Percentiles rank a stretch among this genome's conserved stretches.
These are phyloP conservation scores for Archegozetes longisetosus DNA, from an alignment of 1,140 invertebrate species.

Conservation along the genomic window DNA sequence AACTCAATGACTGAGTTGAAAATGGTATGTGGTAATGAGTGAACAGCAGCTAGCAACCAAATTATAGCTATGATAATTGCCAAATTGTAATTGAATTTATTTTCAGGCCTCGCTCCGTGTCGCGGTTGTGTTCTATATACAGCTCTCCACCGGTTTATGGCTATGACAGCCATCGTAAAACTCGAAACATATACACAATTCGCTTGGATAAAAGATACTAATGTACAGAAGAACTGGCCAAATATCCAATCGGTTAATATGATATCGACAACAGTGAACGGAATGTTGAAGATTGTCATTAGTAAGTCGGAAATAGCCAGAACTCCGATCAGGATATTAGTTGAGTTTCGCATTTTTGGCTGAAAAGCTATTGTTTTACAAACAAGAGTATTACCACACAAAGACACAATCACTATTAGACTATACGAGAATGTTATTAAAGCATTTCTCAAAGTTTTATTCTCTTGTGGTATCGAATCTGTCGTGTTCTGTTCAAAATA, in stretches of 20 bases:
- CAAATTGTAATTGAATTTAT: not conserved
- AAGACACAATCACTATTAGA: conserved; percentile 8
- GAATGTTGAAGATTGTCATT: conserved; percentile 69
- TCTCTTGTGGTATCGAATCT: no score
- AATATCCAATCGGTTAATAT: conserved; percentile 32
- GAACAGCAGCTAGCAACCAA: conserved; percentile 32
- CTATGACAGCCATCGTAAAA: conserved; percentile 37
- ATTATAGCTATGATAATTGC: conserved; percentile 29
- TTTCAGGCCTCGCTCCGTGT: conserved; percentile 24
- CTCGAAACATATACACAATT: conserved; percentile 34
- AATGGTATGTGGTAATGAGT: conserved; percentile 36
- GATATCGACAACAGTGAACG: conserved; percentile 38
- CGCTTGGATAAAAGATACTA: conserved; percentile 35
- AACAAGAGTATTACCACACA: conserved; percentile 11
- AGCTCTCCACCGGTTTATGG: conserved; percentile 34
- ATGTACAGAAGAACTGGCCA: conserved; percentile 31
- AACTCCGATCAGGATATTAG: conserved; percentile 72
- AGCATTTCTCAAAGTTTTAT: not conserved
- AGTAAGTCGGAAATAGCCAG: conserved; percentile 65
- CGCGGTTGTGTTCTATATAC: conserved; percentile 33
- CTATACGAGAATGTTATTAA: not conserved
- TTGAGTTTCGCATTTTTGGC: conserved; percentile 26
- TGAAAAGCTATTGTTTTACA: conserved; percentile 5
- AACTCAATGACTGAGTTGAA: conserved; percentile 26
- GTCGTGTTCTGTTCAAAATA: no score